These are phyloP conservation scores for Drosophila persimilis DNA, from an alignment of 1,140 invertebrate genomes.

Conservation along the genomic window DNA sequence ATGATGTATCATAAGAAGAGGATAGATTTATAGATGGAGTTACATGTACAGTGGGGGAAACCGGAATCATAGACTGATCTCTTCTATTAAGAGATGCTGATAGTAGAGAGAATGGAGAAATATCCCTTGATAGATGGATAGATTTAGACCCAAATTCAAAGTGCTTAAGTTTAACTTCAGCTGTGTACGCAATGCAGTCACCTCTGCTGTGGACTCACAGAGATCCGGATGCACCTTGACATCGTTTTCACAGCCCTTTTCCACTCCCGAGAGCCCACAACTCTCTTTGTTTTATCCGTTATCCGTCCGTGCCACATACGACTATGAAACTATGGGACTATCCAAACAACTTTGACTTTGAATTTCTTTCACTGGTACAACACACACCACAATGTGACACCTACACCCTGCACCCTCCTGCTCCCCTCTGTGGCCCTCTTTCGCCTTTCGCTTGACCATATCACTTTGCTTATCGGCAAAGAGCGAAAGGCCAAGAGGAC, in stretches of 20 bases:
- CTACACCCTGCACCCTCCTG: constrained; percentile 8
- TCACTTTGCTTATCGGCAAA: constrained; percentile 45
- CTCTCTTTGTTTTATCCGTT: constrained; percentile 2
- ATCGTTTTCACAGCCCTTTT: too few relatives aligned
- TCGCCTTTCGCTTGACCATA: constrained; percentile 5
- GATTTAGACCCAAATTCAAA: too few relatives aligned
- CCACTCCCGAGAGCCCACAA: background rate
- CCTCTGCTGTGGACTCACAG: too few relatives aligned
- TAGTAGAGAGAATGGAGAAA: too few relatives aligned
- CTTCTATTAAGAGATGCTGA: too few relatives aligned
- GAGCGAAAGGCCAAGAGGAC: constrained; percentile 62
- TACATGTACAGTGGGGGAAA: too few relatives aligned
- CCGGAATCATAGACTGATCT: too few relatives aligned
- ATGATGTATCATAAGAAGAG: background rate
- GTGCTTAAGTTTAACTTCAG: too few relatives aligned
- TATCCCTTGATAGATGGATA: too few relatives aligned
- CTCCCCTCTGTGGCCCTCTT: constrained; percentile 7
- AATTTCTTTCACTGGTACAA: constrained; percentile 45
- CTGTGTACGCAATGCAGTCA: too few relatives aligned
- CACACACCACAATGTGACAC: background rate
- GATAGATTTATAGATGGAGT: too few relatives aligned
- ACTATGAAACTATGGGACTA: constrained; percentile 4
- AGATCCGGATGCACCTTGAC: too few relatives aligned
- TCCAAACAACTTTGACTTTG: constrained; percentile 72
- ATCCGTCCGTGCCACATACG: background rate